Percentiles rank a stretch among this genome's conserved stretches.
These are phyloP conservation scores for Aplysina aerophoba DNA, from an alignment of 37 sponge, comb jelly and placozoan genomes.

Conservation along the genomic window DNA sequence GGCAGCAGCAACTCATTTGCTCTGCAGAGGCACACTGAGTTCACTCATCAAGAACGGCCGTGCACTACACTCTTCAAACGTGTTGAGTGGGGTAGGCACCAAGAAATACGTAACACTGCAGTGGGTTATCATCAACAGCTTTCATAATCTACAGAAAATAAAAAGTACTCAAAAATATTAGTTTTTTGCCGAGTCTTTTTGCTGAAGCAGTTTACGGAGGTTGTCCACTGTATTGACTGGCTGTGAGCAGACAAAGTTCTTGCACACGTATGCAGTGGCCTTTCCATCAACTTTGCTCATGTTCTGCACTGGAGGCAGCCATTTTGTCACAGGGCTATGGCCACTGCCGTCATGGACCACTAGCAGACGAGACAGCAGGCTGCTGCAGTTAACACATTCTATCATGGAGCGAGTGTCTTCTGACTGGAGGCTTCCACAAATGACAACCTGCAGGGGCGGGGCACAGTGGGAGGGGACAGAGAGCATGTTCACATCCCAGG, in stretches of 20 bases:
- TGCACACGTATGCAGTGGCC: constrained; percentile 73
- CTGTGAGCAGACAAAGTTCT: constrained; percentile 53
- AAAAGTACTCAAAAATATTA: too few species aligned
- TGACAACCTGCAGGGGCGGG: constrained; percentile 22
- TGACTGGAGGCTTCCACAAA: constrained; percentile 36
- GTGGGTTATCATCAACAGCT: too few species aligned
- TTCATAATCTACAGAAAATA: too few species aligned
- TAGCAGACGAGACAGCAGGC: constrained; percentile 49
- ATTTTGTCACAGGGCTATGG: constrained; percentile 20
- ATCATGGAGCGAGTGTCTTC: constrained; percentile 51
- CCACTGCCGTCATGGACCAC: constrained; percentile 41
- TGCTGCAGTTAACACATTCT: constrained; percentile 38
- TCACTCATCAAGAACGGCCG: too few species aligned
- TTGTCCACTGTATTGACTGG: constrained; percentile 48
- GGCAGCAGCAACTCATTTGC: too few species aligned
- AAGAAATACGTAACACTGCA: too few species aligned
- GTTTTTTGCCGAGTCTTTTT: neutral
- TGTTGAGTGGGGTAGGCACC: too few species aligned
- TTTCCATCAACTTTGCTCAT: constrained; percentile 48
- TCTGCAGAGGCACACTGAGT: too few species aligned
- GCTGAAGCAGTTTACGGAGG: constrained; percentile 32
- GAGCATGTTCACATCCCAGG: too few species aligned
- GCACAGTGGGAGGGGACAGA: too few species aligned
- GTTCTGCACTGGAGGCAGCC: constrained; percentile 23
- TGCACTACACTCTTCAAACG: too few species aligned